Percentiles rank a stretch among this genome's conserved stretches.
Evolutionary conservation across 2,888 invertebrate genomes (phyloP).

Genomic region (Cephonodes hylas): DNA sequence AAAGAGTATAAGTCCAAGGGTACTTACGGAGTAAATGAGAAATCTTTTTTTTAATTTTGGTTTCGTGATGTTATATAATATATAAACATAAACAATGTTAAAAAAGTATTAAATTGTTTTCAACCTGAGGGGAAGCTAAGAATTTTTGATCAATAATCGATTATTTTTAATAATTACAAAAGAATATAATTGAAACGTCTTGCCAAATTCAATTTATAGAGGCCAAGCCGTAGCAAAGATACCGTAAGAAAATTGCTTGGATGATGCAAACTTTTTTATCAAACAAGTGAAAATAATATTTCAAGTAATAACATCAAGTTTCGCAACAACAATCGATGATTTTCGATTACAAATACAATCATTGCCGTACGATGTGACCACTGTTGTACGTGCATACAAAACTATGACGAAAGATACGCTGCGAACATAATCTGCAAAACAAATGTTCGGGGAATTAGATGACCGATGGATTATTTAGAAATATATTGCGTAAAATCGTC

Average conservation of each 20-base stretch:
- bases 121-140: too few species aligned
- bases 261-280: neutral
- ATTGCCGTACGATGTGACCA: conserved; percentile 27
- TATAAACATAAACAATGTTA: too few species aligned
- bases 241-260: neutral
- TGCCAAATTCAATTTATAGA: neutral
- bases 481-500: neutral
- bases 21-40: too few species aligned
- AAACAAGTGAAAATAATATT: neutral
- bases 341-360: conserved; percentile 1
- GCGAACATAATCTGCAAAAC: conserved; percentile 16
- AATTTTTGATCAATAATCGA: too few species aligned
- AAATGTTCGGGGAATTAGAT: conserved; percentile 17
- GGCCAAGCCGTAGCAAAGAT: neutral
- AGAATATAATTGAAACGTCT: neutral
- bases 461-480: neutral
- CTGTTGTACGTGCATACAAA: conserved; percentile 36
- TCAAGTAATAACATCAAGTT: neutral
- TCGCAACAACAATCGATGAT: neutral
- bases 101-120: too few species aligned
- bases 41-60: too few species aligned
- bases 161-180: too few species aligned
- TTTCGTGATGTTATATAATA: too few species aligned
- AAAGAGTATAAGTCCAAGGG: too few species aligned
- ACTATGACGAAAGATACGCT: conserved; percentile 26